phyloP scores from a whole-genome alignment of 1,140 invertebrate species.

The Meloidogyne hapla region DNA sequence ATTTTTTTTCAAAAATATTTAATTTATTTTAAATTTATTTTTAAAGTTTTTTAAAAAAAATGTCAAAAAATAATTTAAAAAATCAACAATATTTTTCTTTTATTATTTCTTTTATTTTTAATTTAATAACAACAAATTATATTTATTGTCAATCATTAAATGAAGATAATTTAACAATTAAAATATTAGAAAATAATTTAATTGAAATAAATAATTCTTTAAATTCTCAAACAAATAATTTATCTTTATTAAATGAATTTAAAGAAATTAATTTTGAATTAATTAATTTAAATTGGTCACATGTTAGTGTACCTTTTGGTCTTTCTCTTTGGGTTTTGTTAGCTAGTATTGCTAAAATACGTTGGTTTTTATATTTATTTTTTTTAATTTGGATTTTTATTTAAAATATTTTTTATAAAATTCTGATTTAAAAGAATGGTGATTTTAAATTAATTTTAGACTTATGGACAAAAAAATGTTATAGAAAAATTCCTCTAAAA shows the following conservation, averaged over 20 bases:
- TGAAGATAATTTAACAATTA: slow-evolving; percentile 3
- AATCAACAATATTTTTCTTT: too few species aligned
- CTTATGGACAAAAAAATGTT: too few species aligned
- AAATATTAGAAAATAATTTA: slow-evolving; percentile 2
- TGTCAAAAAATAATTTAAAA: not conserved
- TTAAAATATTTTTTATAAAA: too few species aligned
- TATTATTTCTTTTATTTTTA: not conserved
- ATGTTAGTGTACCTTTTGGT: slow-evolving; percentile 38
- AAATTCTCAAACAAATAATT: too few species aligned
- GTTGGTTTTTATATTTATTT: slow-evolving; percentile 43
- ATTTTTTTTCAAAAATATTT: too few species aligned
- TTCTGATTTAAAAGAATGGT: too few species aligned
- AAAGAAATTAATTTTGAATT: slow-evolving; percentile 13
- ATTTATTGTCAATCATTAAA: not conserved
- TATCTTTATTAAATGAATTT: not conserved
- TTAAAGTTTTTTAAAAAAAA: too few species aligned
- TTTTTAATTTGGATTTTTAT: not conserved
- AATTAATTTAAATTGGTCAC: slow-evolving; percentile 19
- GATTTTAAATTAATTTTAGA: too few species aligned
- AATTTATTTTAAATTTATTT: too few species aligned
- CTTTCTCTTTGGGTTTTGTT: slow-evolving; percentile 54
- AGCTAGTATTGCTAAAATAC: slow-evolving; percentile 58
- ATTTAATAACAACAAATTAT: not conserved
- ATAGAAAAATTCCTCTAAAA: too few species aligned
- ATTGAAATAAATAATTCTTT: too few species aligned